Evolutionary conservation across 2,113 vertebrate species (phyloP), one percentile per base, ranked within the genome.

Genomic region (Entosphenus tridentatus): DNA sequence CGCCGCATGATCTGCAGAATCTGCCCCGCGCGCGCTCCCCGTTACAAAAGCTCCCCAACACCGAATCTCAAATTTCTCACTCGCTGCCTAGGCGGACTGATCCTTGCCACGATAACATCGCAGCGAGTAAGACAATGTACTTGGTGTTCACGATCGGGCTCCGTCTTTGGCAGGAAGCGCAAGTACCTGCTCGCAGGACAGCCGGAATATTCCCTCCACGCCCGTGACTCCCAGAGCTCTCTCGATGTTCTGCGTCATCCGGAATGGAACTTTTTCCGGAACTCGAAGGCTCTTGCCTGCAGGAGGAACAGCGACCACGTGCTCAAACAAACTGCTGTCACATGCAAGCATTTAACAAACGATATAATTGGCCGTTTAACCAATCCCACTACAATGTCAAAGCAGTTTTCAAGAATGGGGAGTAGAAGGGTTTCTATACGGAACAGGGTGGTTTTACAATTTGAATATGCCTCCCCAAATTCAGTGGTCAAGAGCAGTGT

Each of bases 171-270:
- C 39, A 39, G 39, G 39, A 39, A 39, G 39, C 6, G 39, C 5
- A 5, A 5, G 39, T 39, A 96, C 93, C 87, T 98, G 90, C 70
- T 98, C 92, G 80, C 92, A 96, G 39, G 92, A 96, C 70, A 97
- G 87, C 73, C 88, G 84, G 77, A 98, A 98, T 75, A 97, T 89
- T 13, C 93, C 93, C 77, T 97, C 93, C 55, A 97, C 92, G 70
- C 91, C 92, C 0, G 90, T 95, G 21, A 95, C 93, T 71, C 93
- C 93, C 68, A 98, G 78, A 0, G 92, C 93, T 0, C 86, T 86
- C 78, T 92, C 91, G 54, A 98, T 96, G 74, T 98, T 98, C 75
- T 98, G 93, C 0, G 93, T 98, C 93, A 98, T 97, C 71, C 93
- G 85, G 78, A 98, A 98, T 0, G 93, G 93, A 21, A 97, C 93